phyloP scores from a whole-genome alignment of 2,113 vertebrate genomes.

The Muscicapa adusta region DNA sequence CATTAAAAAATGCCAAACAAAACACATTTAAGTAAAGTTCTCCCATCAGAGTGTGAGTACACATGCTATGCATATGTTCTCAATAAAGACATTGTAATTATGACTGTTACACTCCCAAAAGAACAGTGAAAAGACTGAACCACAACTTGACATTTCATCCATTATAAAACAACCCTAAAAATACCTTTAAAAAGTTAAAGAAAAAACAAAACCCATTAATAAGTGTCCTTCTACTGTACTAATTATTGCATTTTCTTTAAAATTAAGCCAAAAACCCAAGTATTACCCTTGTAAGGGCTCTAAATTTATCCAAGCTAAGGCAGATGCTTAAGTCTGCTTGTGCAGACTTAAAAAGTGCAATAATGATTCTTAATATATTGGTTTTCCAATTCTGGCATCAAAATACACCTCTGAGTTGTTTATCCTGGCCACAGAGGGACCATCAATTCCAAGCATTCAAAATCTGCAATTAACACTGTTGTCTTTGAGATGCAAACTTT shows the following conservation, averaged over 20 bases:
- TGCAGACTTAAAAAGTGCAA: neutral
- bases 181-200: neutral
- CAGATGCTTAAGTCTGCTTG: neutral
- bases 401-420: neutral
- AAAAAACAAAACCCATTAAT: neutral
- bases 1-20: neutral
- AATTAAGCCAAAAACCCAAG: neutral
- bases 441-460: neutral
- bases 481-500: neutral
- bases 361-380: neutral
- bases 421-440: neutral
- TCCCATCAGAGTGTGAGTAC: neutral
- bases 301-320: neutral
- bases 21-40: neutral
- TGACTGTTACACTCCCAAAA: neutral
- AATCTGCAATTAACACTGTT: neutral
- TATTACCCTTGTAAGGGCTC: neutral
- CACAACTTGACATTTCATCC: neutral
- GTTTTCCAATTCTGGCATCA: neutral
- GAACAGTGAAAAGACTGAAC: neutral
- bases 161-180: neutral
- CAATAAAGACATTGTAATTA: neutral
- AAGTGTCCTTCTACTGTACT: neutral
- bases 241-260: neutral
- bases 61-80: neutral